phyloP scores from a whole-genome alignment of 2,888 invertebrate genomes.

The Xanthia icteritia region DNA sequence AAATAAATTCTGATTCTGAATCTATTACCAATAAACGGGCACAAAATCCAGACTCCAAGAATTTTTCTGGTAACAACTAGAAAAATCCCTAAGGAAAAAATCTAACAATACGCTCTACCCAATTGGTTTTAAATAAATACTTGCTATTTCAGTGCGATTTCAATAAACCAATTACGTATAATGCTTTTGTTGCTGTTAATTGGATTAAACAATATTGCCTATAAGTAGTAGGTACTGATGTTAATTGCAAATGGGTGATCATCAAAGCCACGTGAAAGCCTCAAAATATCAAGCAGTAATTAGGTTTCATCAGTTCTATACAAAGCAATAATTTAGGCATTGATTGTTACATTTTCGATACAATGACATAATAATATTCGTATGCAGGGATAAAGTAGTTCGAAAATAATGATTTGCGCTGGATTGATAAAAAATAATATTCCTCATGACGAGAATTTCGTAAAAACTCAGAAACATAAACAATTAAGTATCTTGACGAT shows the following conservation, averaged over 20 bases:
- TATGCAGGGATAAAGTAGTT: not conserved
- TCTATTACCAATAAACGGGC: not conserved
- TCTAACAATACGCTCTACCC: not conserved
- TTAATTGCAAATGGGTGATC: conserved; percentile 5
- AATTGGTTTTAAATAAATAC: not conserved
- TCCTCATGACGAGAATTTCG: not conserved
- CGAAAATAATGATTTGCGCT: not conserved
- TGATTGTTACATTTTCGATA: not conserved
- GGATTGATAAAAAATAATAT: not conserved
- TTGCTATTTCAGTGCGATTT: not conserved
- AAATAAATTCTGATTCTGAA: not conserved
- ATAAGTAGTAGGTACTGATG: not conserved
- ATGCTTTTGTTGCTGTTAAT: conserved; percentile 8
- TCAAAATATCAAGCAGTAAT: not conserved
- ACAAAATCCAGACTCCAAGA: not conserved
- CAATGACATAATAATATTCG: not conserved
- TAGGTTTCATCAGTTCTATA: no score
- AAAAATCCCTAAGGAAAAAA: not conserved
- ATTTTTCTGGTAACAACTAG: no score
- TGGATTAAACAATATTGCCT: not conserved
- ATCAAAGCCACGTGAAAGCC: conserved; percentile 20
- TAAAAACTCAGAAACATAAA: not conserved
- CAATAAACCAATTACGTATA: not conserved
- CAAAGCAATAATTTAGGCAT: not conserved
- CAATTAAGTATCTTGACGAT: not conserved